Evolutionary conservation across 2,113 vertebrate genomes (phyloP).

Genomic region (Cephalopterus ornatus): DNA sequence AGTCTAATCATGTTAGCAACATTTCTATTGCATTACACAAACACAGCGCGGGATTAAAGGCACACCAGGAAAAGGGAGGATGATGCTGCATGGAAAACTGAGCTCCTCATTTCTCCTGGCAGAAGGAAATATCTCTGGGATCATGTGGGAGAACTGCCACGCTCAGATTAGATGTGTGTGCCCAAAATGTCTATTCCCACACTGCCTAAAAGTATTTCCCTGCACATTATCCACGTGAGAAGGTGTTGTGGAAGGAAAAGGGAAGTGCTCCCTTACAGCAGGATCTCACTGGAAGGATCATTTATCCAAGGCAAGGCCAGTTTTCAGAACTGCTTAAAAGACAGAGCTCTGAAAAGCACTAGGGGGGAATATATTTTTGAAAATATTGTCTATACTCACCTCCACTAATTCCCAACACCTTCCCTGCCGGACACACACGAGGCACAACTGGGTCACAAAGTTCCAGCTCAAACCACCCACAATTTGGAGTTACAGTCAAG

Average conservation of each 20-base stretch:
- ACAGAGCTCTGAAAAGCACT: neutral
- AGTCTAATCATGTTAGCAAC: constrained; percentile 60
- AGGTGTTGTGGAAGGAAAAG: accelerated
- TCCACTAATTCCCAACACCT: neutral
- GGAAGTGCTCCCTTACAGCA: neutral
- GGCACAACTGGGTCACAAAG: neutral
- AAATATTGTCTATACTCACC: accelerated
- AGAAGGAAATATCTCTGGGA: neutral
- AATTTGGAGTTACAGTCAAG: neutral
- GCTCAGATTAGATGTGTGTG: neutral
- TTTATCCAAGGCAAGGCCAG: neutral
- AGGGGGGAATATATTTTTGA: neutral
- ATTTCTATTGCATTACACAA: constrained; percentile 60
- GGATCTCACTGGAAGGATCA: neutral
- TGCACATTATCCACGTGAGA: accelerated
- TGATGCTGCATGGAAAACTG: neutral
- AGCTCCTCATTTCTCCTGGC: neutral
- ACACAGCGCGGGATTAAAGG: constrained; percentile 20
- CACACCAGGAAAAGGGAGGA: neutral
- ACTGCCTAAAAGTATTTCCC: neutral
- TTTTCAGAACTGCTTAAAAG: neutral
- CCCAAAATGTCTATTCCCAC: neutral
- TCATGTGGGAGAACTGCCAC: neutral
- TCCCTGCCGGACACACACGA: neutral
- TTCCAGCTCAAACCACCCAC: neutral